phyloP scores from a whole-genome alignment of 2,113 vertebrate species.

The Heliornis fulica region DNA sequence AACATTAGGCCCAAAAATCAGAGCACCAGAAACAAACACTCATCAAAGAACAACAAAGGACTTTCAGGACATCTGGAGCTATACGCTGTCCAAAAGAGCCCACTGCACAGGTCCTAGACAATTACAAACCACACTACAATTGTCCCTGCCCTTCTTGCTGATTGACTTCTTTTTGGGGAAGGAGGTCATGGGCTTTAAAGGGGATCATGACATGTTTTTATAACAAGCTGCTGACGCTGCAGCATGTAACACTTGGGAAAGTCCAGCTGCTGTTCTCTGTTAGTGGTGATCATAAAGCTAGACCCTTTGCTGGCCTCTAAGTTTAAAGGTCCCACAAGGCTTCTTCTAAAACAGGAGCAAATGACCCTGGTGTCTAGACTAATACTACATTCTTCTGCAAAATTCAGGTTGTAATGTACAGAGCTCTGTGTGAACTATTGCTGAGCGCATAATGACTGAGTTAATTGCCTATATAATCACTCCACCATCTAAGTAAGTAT shows the following conservation, averaged over 20 bases:
- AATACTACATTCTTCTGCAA: not conserved
- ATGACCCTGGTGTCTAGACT: not conserved
- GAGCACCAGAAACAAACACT: not conserved
- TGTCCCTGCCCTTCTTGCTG: not conserved
- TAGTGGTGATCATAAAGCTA: not conserved
- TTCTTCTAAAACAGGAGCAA: not conserved
- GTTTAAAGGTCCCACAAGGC: not conserved
- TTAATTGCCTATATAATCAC: conserved; percentile 38
- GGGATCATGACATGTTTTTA: not conserved
- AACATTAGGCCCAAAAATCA: not conserved
- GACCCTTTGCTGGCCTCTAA: not conserved
- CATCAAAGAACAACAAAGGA: not conserved
- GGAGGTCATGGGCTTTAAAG: not conserved
- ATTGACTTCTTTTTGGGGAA: not conserved
- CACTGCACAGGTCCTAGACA: not conserved
- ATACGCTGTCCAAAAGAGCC: rapidly evolving
- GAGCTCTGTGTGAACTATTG: not conserved
- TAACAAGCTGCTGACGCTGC: not conserved
- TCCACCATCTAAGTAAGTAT: not conserved
- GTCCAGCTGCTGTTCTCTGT: not conserved
- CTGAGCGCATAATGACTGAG: not conserved
- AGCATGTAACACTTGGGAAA: not conserved
- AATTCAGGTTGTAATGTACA: not conserved
- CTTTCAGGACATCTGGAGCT: not conserved
- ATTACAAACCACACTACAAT: not conserved